Base-by-base conservation (phyloP, 1,140 invertebrate species). In the Delia radicum region DNA sequence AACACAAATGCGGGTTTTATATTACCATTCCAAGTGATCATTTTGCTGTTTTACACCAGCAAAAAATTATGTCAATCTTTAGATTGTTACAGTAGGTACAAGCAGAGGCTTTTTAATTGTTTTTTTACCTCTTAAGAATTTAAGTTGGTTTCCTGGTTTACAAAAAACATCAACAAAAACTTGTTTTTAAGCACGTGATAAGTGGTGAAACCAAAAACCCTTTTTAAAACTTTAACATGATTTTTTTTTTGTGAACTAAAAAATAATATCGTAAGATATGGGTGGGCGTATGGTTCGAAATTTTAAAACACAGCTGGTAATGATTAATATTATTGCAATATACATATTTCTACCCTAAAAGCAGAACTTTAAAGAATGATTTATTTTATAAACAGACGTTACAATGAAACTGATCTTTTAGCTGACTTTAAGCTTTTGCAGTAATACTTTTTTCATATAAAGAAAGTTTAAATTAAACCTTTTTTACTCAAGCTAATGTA, bases 21-120 rank as follows among this genome's bases (percentile, higher is more conserved):
- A 18, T 55, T 55, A 10, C 48, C 48, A 21, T n/a, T 55, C 21
- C 13, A 21, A 24, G n/a, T 55, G 37, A 42, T 42, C 21, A 21
- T 5, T 55, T 55, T 55, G 21, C 3, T 55, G 18, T 2, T 21
- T 55, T 55, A 10, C n/a, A 21, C n/a, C 48, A 55, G n/a, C n/a
- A 55, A 55, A 55, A 55, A 55, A 55, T 21, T 55, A 55, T 55
- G 48, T 55, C 48, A 55, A 55, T 55, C 48, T 55, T 55, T n/a
- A 18, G 48, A n/a, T 55, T 55, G 24, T 55, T 55, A 55, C 15
- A 55, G 18, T 21, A 15, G 46, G 18, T 21, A 55, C 3, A 55
- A 6, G 8, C 8, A 37, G 1, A 10, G 33, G 33, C 8, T 13
- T 37, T 37, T 37, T 37, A 37, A 10, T 13, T 13, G 13, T 48